A percentile compares a stretch with the other conserved stretches of the same genome.
Conservation (phyloP, 2,113 vertebrate species). For the Talpa occidentalis region DNA sequence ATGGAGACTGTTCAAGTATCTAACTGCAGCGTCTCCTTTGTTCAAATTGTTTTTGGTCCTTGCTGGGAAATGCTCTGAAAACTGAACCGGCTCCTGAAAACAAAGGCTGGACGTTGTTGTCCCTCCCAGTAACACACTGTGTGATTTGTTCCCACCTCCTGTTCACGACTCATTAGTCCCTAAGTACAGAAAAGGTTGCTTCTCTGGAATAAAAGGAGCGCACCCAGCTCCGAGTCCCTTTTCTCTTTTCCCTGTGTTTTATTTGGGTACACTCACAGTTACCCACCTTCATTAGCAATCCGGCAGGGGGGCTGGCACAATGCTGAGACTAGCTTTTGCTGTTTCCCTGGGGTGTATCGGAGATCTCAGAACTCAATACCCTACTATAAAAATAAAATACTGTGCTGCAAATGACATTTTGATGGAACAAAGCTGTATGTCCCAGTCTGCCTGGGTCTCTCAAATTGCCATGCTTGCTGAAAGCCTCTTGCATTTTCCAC, state of each 20-base stretch:
- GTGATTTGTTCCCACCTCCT: constrained; percentile 69
- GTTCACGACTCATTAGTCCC: constrained; percentile 67
- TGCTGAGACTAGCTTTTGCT: constrained; percentile 67
- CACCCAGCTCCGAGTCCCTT: constrained; percentile 19
- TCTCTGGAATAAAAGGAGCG: constrained; percentile 51
- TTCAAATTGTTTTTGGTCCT: constrained; percentile 58
- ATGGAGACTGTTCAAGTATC: constrained; percentile 69
- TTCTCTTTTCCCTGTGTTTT: constrained; percentile 75
- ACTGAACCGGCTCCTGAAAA: constrained; percentile 37
- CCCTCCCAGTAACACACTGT: not conserved
- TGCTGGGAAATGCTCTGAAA: constrained; percentile 72
- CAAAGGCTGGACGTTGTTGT: constrained; percentile 29
- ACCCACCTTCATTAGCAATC: constrained; percentile 77
- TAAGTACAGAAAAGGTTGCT: constrained; percentile 68
- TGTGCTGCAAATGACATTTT: constrained; percentile 75
- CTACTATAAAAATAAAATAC: constrained; percentile 76
- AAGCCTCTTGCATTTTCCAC: not conserved
- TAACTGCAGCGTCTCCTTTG: constrained; percentile 59
- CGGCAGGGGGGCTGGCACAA: constrained; percentile 59
- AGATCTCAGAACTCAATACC: constrained; percentile 75
- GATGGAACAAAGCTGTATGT: constrained; percentile 67
- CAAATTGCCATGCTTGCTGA: constrained; percentile 70
- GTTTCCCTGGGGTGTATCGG: constrained; percentile 74
- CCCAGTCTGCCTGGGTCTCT: constrained; percentile 62
- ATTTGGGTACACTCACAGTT: constrained; percentile 74